Conservation (phyloP, 23 tunicate genomes). For the Halocynthia aurantium region DNA sequence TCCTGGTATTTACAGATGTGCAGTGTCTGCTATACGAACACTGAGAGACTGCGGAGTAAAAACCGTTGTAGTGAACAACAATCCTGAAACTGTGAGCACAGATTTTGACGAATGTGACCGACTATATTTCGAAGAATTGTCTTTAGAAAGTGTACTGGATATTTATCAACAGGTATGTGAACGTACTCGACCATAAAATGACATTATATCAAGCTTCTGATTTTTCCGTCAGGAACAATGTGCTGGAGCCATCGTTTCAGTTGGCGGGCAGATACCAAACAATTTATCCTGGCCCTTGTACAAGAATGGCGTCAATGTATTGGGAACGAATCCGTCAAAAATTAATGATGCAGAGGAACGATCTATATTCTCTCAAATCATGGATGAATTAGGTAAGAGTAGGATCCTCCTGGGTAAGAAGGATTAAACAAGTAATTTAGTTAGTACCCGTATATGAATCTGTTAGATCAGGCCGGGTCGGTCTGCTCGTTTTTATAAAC, state of each 20-base stretch:
- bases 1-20: constrained; percentile 4
- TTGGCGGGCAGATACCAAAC: constrained; percentile 5
- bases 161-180: constrained; percentile 1
- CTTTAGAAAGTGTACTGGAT: constrained; percentile 12
- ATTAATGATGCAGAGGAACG: constrained; percentile 8
- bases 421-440: too few relatives aligned
- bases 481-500: neutral
- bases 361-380: constrained; percentile 1
- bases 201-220: too few relatives aligned
- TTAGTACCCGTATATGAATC: too few relatives aligned
- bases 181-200: neutral
- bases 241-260: constrained; percentile 4
- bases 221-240: neutral
- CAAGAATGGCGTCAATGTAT: constrained; percentile 1
- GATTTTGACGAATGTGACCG: constrained; percentile 23
- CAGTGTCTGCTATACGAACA: constrained; percentile 3
- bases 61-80: constrained; percentile 12
- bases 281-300: constrained; percentile 8
- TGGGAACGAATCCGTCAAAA: neutral
- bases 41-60: constrained; percentile 2
- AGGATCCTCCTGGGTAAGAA: too few relatives aligned
- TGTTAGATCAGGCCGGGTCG: neutral
- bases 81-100: constrained; percentile 24
- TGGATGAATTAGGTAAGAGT: constrained; percentile 4
- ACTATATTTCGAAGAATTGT: constrained; percentile 18